Conservation (phyloP, 2,113 vertebrate genomes). For the Oceanodroma tethys region DNA sequence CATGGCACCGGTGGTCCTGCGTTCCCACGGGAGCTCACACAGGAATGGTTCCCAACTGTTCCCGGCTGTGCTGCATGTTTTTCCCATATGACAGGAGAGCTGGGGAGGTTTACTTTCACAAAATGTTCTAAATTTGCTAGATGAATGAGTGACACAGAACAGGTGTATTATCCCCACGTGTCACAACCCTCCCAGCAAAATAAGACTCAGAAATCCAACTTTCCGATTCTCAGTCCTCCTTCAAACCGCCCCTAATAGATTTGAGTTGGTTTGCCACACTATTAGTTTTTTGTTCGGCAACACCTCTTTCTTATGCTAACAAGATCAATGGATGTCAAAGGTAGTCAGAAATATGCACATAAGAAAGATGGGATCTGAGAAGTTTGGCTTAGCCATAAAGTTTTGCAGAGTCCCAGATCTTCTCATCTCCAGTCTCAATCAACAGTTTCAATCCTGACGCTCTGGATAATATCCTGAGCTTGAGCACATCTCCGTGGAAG, state of each 20-base stretch:
- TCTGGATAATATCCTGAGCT: not conserved
- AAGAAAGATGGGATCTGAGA: not conserved
- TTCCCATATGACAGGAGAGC: not conserved
- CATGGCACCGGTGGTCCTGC: not conserved
- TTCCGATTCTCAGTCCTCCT: not conserved
- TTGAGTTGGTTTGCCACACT: not conserved
- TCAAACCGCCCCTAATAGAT: not conserved
- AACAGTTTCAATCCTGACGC: not conserved
- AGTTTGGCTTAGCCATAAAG: not conserved
- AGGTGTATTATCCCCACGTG: not conserved
- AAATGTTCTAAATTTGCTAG: not conserved
- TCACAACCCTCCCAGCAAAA: not conserved
- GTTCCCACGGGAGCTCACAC: not conserved
- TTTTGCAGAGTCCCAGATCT: not conserved
- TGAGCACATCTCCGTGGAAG: not conserved
- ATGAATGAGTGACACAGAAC: not conserved
- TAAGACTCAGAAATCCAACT: not conserved
- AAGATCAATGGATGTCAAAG: not conserved
- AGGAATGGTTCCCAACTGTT: not conserved
- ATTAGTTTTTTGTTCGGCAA: not conserved
- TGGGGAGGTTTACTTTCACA: not conserved
- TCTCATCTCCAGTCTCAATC: not conserved
- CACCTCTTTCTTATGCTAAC: not conserved
- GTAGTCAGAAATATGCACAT: not conserved
- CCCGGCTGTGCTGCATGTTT: not conserved